Evolutionary conservation across 2,113 vertebrate species (phyloP), one percentile per base, ranked within the genome.

Genomic region (Bucco capensis): DNA sequence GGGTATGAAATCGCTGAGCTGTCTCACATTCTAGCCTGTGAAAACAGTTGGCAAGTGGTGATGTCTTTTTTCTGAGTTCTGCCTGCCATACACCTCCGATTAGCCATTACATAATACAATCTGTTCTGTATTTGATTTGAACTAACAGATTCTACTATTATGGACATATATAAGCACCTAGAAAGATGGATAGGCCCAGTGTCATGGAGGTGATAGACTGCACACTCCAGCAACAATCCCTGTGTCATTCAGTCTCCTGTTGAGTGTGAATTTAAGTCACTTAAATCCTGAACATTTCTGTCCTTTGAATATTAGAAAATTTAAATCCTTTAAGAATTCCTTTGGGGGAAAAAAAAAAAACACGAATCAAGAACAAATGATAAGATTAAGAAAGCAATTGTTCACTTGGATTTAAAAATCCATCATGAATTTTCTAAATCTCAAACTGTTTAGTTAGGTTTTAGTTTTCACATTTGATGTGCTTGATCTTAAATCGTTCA

Each of bases 391-490:
- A 90, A 96, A 95, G 33, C 69, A 93, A 90, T 95, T 96, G 74
- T 96, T 96, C 80, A 76, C 62, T 82, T 88, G 85, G 95, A 95
- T 96, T 96, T 96, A 90, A 96, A 96, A 96, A 86, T 81, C 75
- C 91, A 69, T 69, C 94, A 94, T 69, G 86, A 95, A 95, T 96
- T 96, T 96, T 90, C 83, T 96, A 93, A 96, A 97, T 94, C 83
- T 95, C 70, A 64, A 89, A 96, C 75, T 95, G 87, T 95, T 97
- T 92, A 92, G 79, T 96, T 90, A 93, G 79, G 81, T 80, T 95
- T 97, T 90, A 93, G 64, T 94, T 96, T 96, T 92, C 83, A 88
- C 37, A 94, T 93, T 96, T 90, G 61, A 94, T 95, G 88, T 92
- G 91, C 62, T 94, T 97, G 82, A 96, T 96, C 89, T 96, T 96